These are phyloP conservation scores for Anadara kagoshimensis DNA, from an alignment of 1,140 invertebrate species.

Conservation along the genomic window DNA sequence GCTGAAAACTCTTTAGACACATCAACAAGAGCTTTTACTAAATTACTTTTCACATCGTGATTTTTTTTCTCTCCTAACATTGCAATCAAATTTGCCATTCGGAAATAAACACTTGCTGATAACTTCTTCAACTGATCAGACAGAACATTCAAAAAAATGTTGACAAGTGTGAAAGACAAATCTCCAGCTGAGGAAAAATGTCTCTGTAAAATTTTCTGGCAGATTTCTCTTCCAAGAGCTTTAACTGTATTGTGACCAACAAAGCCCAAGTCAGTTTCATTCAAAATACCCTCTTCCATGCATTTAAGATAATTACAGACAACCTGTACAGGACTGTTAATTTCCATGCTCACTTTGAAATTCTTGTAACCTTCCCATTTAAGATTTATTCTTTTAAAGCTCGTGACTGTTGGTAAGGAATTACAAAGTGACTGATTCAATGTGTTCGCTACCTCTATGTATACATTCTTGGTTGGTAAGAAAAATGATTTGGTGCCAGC, in stretches of 20 bases:
- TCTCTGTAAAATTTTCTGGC: constrained; percentile 30
- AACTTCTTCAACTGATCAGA: constrained; percentile 55
- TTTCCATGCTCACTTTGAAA: constrained; percentile 36
- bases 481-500: constrained; percentile 11
- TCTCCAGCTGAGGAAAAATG: constrained; percentile 28
- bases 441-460: constrained; percentile 50
- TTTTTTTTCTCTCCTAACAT: constrained; percentile 29
- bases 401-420: constrained; percentile 37
- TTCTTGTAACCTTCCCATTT: constrained; percentile 37
- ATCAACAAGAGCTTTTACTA: constrained; percentile 41
- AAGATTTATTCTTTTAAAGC: constrained; percentile 32
- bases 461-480: constrained; percentile 21
- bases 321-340: constrained; percentile 50
- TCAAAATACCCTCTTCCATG: constrained; percentile 23
- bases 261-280: constrained; percentile 40
- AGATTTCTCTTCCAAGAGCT: constrained; percentile 24
- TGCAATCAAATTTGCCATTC: constrained; percentile 16
- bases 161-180: constrained; percentile 37
- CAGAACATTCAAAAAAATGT: constrained; percentile 45
- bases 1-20: constrained; percentile 45
- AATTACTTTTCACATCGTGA: constrained; percentile 27
- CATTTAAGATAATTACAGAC: constrained; percentile 46
- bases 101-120: constrained; percentile 50
- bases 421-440: constrained; percentile 35
- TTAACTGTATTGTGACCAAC: not conserved